Base-by-base conservation (phyloP, 23 tunicate species). In the Halocynthia roretzi region DNA sequence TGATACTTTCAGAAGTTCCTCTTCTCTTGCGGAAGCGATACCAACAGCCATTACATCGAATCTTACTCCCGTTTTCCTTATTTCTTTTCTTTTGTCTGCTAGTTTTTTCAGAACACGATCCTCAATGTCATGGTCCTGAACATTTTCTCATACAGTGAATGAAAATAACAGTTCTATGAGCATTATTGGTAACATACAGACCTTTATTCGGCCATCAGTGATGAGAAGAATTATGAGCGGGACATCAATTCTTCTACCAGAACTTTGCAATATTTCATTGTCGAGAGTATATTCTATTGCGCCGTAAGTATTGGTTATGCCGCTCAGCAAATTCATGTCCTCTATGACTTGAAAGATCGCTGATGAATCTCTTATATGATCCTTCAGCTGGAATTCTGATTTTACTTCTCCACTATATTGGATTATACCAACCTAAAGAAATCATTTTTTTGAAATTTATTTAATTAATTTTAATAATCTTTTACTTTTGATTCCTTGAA, bases 161-260 rank as follows among this genome's bases (percentile, higher is more conserved):
- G 17, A 60, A 60, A 18, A 18, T 18, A 60, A 15, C 64, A 60
- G n/a, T 60, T 18, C n/a, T 60, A 60, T 60, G 17, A 15, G 64
- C 64, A 60, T 2, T 1, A 60, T 60, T 60, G 17, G 17, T 44
- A 12, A 48, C 23, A 10, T 67, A 31, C 44, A 31, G 4, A 85
- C 90, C 84, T 85, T 85, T 54, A 81, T 53, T 31, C 90, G 67
- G 53, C 90, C 90, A 62, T 85, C 90, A 7, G 90, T 85, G 64
- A 85, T 60, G 50, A 80, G 61, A 10, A 85, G 56, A 15, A 85
- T 12, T 14, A 80, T 78, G 18, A 85, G 55, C 7, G 90, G 90
- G 49, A 62, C 80, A 49, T 71, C 51, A 10, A 63, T 67, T 22
- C 90, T 61, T 22, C 90, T 85, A 12, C 90, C 90, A 48, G 84